Base-by-base conservation (phyloP, 2,113 vertebrate genomes). In the Tachuris rubrigastra region DNA sequence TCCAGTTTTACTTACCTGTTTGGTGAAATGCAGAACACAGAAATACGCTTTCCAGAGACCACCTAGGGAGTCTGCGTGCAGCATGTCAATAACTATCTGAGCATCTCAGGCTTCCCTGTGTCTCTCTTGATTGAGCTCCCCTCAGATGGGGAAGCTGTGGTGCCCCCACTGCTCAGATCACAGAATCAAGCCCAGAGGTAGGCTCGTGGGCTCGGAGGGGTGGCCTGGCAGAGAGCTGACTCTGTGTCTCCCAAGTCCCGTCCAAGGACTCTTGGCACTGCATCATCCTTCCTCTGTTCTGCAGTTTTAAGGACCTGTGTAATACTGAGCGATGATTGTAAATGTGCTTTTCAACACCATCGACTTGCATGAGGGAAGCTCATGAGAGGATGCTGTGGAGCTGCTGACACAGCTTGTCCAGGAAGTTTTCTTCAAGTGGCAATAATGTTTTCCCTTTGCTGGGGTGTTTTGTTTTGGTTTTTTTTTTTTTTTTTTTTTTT, bases 121-220 rank as follows among this genome's bases (percentile, higher is more conserved):
- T 24, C 46, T 75, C 6, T 79, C 24, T 33, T 0, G 0, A 2
- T 4, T 2, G 35, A 10, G 27, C 65, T 93, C 19, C 65, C 8
- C 4, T 72, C 23, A 18, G 9, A 35, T 42, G 20, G 30, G 28
- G 17, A 63, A 12, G 19, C 37, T 14, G 31, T 39, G 58, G 31
- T 56, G 50, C 30, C 24, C 46, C 35, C 1, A 0, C n/a, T 10
- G 12, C 58, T 82, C 8, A 1, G 50, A 21, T 14, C 11, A 21
- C 47, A 5, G 0, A 49, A 35, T 42, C 8, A 7, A 49, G 20
- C 22, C 47, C 0, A 0, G 9, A 20, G 50, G 27, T 20, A 5
- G 37, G 30, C 56, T 87, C 0, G 1, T 3, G 50, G 4, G 25
- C 23, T 27, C 4, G 1, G 41, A 58, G 39, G 39, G 33, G 50